Percentiles rank a stretch among this genome's conserved stretches.
These are phyloP conservation scores for Listrodromus nycthemerus DNA, from an alignment of 2,888 invertebrate genomes.

Conservation along the genomic window DNA sequence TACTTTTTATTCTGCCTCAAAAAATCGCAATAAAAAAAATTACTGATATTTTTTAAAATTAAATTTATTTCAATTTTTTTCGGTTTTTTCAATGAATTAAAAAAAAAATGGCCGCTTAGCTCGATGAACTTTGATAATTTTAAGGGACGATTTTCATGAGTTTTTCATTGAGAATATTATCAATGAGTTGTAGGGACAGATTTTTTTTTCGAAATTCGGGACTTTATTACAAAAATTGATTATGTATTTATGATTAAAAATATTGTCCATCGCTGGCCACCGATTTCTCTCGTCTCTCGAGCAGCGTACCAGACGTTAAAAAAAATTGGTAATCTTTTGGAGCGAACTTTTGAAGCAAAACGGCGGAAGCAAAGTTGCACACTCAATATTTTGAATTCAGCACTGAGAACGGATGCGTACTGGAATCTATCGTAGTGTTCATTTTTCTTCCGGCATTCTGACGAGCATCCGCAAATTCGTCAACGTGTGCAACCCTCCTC, in stretches of 20 bases:
- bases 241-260: too few relatives aligned
- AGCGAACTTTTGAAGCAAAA: too few relatives aligned
- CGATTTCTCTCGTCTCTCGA: too few relatives aligned
- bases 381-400: slow-evolving; percentile 25
- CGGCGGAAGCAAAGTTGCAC: too few relatives aligned
- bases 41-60: slow-evolving; percentile 57
- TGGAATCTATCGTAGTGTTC: slow-evolving; percentile 28
- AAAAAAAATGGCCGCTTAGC: not conserved
- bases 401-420: slow-evolving; percentile 3
- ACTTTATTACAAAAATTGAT: too few relatives aligned
- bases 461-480: slow-evolving; percentile 77
- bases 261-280: too few relatives aligned
- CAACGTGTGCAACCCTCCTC: slow-evolving; percentile 69
- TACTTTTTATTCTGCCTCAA: slow-evolving; percentile 64
- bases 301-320: too few relatives aligned
- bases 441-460: slow-evolving; percentile 66
- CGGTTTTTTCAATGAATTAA: slow-evolving; percentile 1
- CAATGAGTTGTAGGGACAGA: not conserved
- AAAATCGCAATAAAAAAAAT: slow-evolving; percentile 67
- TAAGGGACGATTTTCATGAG: not conserved
- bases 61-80: slow-evolving; percentile 49
- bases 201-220: slow-evolving; percentile 27
- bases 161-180: slow-evolving; percentile 22
- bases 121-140: not conserved
- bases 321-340: too few relatives aligned